Evolutionary conservation across 2,797 vertebrate genomes (phyloP), one percentile per base, ranked within the genome.

Genomic region (Crenuchus spilurus): DNA sequence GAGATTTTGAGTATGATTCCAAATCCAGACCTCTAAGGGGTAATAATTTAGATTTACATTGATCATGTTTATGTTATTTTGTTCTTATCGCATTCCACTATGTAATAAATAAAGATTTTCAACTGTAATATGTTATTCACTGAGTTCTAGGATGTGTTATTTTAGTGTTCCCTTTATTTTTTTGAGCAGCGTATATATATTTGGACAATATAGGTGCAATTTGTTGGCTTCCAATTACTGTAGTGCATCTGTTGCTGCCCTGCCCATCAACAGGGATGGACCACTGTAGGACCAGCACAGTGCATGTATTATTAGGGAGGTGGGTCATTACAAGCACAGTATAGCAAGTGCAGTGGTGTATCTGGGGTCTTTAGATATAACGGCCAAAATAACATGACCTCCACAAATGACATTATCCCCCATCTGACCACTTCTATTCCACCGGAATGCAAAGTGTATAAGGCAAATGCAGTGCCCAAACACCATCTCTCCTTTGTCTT

Each of bases 401-500:
- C 24, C 49, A 14, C 16, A 4, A 16, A 44, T 44, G 48, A 11
- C 20, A n/a, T 44, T 44, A 20, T 49, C 48, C 49, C 6, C 24
- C 22, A 16, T 11, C 1, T 30, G 51, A 1, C 1, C 51, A 30
- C 26, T 30, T n/a, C 2, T 6, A 3, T 30, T 54, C 9, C 20
- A 11, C 9, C 26, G 4, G 4, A 26, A 51, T 4, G 48, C 22
- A 51, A 4, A 3, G 4, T 11, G 2, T 51, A 31, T 8, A 4
- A 14, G 28, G 11, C 14, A 14, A 6, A 30, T 46, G 46, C 20
- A 37, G 11, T 10, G 39, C 30, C 14, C 42, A 42, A 42, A 33
- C 51, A 31, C 51, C 66, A 24, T 16, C 24, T 35, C 55, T 51
- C 31, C 66, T 63, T 57, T 41, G 8, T 28, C 62, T 48, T 48